Evolutionary conservation across 2,888 invertebrate genomes (phyloP), one percentile per base, ranked within the genome.

Genomic region (Patella ulyssiponensis): DNA sequence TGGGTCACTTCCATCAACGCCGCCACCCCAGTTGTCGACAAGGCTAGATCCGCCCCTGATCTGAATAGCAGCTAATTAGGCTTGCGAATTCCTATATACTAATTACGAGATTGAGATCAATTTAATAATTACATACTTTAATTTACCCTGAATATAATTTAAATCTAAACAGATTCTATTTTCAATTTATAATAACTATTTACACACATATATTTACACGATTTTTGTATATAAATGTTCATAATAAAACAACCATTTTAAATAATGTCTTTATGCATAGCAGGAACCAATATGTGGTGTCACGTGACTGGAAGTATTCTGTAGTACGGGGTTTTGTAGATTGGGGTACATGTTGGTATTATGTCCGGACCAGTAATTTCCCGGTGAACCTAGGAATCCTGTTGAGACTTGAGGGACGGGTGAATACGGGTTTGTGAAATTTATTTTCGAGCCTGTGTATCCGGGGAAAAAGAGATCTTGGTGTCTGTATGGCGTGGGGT

Each of bases 401-500:
- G 85, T 80, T 14, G 86, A 76, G 17, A 82, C 80, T 14, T 82
- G 77, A 14, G 78, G 51, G 23, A 85, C 81, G 12, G 82, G 80
- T 23, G 85, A 77, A 78, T 82, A 76, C 27, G 81, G 74, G 87
- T 96, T 95, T 95, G 97, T 97, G 91, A 97, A 96, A 87, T 97
- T 96, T 86, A 97, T 93, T 92, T 97, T 97, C 14, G 89, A 82
- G 83, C 96, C 96, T 84, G 94, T 94, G 88, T 93, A 90, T 78
- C 91, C 88, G 74, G 88, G 84, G 97, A 98, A 97, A 93, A 98
- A 97, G 83, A 98, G 94, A 92, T 98, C 98, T 91, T 97, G 97
- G 93, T 97, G 97, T 93, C 98, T 97, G 94, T 98, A 98, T 75
- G 95, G 87, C n/a, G 96, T 95, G 71, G 98, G 96, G 92, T 98